These are phyloP conservation scores for Melanotaenia trifasciata DNA, from an alignment of 2,797 vertebrate species.

Conservation along the genomic window DNA sequence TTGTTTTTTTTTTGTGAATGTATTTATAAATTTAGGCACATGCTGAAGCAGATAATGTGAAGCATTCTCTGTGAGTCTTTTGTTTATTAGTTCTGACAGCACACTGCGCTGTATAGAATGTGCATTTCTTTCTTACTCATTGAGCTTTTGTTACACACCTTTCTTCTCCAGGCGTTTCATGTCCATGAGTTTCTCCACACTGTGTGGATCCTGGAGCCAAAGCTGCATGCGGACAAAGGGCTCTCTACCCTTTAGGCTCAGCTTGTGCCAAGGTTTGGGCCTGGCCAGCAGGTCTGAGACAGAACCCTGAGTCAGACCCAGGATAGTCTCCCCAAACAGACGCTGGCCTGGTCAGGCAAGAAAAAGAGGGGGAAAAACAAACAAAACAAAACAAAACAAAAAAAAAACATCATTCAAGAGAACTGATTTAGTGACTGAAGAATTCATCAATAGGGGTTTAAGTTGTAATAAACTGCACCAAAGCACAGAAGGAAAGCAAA, in stretches of 20 bases:
- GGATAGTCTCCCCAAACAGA: constrained; percentile 97
- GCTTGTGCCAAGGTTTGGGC: constrained; percentile 99
- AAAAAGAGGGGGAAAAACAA: neutral
- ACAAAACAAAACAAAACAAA: neutral
- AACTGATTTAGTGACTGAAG: constrained; percentile 37
- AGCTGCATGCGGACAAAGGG: constrained; percentile 99
- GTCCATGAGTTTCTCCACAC: constrained; percentile 98
- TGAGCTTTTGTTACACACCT: constrained; percentile 89
- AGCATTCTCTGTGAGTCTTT: constrained; percentile 19
- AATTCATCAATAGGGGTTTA: constrained; percentile 25
- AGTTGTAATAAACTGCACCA: constrained; percentile 14
- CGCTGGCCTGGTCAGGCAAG: constrained; percentile 86
- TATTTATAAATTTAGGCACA: constrained; percentile 50
- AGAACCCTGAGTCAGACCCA: constrained; percentile 98
- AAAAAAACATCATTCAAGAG: constrained; percentile 32
- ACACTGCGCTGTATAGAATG: constrained; percentile 64
- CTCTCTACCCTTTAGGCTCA: constrained; percentile 97
- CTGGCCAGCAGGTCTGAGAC: constrained; percentile 98
- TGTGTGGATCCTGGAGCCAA: constrained; percentile 97
- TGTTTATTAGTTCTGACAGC: constrained; percentile 85
- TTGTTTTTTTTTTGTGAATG: constrained; percentile 32
- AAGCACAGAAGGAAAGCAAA: neutral
- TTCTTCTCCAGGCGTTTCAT: constrained; percentile 99
- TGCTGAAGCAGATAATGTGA: constrained; percentile 25
- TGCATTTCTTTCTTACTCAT: constrained; percentile 25